Base-by-base conservation (phyloP, 2,797 vertebrate genomes). In the Eulemur coronatus region DNA sequence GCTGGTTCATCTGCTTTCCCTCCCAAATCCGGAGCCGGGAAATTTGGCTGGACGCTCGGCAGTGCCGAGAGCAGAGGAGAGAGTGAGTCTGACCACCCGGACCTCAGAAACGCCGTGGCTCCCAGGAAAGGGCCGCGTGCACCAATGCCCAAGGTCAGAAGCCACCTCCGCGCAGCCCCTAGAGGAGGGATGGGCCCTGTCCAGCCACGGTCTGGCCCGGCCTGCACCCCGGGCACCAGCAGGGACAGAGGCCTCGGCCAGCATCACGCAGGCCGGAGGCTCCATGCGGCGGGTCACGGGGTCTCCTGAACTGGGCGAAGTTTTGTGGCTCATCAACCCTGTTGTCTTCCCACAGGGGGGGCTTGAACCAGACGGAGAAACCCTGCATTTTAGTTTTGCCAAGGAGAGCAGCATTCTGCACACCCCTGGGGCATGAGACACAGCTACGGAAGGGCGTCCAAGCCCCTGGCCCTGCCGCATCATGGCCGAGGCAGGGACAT, bases 361-460 rank as follows among this genome's bases (percentile, higher is more conserved):
- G 33, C 26, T 72, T 41, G 22, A n/a, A 52, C 11, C 55, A 48
- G 57, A 59, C 4, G 12, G 35, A 84, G 14, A 43, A 30, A 43
- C 59, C 7, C 1, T 0, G 1, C 0, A 33, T 38, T 46, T 9
- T 24, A n/a, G 7, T 33, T 48, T 73, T 70, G 9, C 28, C 1
- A 11, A 65, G 84, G 52, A 4, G 14, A 55, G 46, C 41, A 73
- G 76, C 18, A 28, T 55, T 48, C 41, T 30, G 35, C 4, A 17
- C 6, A 18, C 4, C 24, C 30, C 17, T 0, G 10, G 73, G 17
- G 33, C 26, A 2, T 0, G 0, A 59, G 41, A 18, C 18, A 2
- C 2, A 67, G 20, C 8, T 63, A 4, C 0, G 0, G 1, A 33
- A 61, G 80, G 22, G 57, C 50, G 41, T 0, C 55, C 55, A 57